These are phyloP conservation scores for Chromobotia macracanthus DNA, from an alignment of 2,797 vertebrate species.

Conservation along the genomic window DNA sequence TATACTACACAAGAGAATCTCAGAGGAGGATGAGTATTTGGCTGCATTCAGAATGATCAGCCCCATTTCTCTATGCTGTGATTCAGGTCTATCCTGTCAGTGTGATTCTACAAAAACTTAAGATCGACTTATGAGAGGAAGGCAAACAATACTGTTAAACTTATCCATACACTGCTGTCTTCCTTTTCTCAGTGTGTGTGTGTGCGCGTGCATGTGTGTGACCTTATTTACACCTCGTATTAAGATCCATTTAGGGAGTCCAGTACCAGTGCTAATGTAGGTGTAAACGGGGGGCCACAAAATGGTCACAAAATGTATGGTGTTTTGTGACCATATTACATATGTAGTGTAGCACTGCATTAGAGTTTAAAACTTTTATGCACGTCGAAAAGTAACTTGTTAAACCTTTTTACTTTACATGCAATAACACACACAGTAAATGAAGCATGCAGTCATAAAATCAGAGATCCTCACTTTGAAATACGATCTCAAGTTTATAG, in stretches of 20 bases:
- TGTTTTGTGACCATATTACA: neutral
- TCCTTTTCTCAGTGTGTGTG: too few relatives aligned
- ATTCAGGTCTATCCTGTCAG: neutral
- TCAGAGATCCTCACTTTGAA: neutral
- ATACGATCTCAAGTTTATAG: neutral
- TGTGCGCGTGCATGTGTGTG: neutral
- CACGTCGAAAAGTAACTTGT: neutral
- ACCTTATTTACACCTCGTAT: conserved; percentile 15
- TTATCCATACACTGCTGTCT: neutral
- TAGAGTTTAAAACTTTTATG: neutral
- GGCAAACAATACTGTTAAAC: neutral
- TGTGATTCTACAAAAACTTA: neutral
- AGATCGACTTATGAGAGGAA: neutral
- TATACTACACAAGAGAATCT: neutral
- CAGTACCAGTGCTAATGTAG: neutral
- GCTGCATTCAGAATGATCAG: neutral
- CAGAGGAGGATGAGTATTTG: neutral
- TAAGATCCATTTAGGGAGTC: neutral
- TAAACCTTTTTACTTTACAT: too few relatives aligned
- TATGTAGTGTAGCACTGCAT: neutral
- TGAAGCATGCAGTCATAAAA: neutral
- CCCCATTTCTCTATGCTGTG: neutral
- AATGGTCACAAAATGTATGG: neutral
- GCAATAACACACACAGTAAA: neutral
- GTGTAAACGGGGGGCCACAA: too few relatives aligned